A percentile compares a stretch with the other conserved stretches of the same genome.
Evolutionary conservation across 2,888 invertebrate genomes (phyloP).

Genomic region (Palloptera scutellata): DNA sequence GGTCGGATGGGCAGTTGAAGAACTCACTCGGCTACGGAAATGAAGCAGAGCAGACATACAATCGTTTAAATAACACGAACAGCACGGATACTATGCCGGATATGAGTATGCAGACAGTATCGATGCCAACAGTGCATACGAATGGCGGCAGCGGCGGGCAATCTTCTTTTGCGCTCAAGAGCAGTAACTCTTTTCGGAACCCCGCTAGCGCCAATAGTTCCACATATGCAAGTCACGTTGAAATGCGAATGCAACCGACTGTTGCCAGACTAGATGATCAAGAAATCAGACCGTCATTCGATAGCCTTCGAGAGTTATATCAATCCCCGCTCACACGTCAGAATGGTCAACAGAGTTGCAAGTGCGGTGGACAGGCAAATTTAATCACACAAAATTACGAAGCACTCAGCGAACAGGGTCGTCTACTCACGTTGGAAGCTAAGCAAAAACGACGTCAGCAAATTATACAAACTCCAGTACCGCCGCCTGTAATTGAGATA

Average conservation of each 20-base stretch:
- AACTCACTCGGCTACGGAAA: conserved; percentile 46
- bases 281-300: conserved; percentile 61
- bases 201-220: conserved; percentile 46
- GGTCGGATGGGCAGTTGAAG: conserved; percentile 67
- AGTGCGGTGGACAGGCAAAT: conserved; percentile 54
- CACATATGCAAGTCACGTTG: conserved; percentile 36
- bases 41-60: conserved; percentile 34
- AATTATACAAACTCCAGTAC: conserved; percentile 60
- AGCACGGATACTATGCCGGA: conserved; percentile 25
- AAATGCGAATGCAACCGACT: conserved; percentile 25
- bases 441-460: conserved; percentile 79
- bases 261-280: conserved; percentile 18
- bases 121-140: not conserved
- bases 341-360: conserved; percentile 52
- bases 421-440: conserved; percentile 75
- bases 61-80: conserved; percentile 29
- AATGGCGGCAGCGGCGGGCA: conserved; percentile 31
- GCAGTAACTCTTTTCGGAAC: conserved; percentile 77
- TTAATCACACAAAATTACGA: conserved; percentile 38
- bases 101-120: conserved; percentile 19
- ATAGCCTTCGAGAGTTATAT: conserved; percentile 78
- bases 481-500: conserved; percentile 66
- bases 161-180: conserved; percentile 71
- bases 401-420: conserved; percentile 66
- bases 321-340: conserved; percentile 70